Percentiles rank a stretch among this genome's conserved stretches.
phyloP scores from a whole-genome alignment of 30 jellyfish, hydroid and myxozoan species.

The Turritopsis rubra region DNA sequence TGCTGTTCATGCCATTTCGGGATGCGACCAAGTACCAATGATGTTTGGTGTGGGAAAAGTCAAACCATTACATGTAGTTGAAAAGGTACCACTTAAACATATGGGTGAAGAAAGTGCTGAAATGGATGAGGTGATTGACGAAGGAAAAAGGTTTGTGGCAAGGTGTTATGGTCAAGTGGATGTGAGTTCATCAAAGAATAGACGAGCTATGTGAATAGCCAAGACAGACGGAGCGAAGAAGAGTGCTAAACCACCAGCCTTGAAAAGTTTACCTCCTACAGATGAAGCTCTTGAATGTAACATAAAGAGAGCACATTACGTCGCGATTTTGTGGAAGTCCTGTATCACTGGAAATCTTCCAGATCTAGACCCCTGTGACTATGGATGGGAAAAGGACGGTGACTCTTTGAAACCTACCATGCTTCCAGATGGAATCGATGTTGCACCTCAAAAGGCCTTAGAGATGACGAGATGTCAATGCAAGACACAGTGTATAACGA shows the following conservation, averaged over 20 bases:
- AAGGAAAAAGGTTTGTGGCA: constrained; percentile 5
- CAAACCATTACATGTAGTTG: neutral
- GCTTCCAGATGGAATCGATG: neutral
- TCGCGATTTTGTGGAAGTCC: neutral
- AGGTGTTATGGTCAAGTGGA: neutral
- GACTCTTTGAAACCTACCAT: neutral
- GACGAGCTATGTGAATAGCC: neutral
- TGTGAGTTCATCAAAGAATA: neutral
- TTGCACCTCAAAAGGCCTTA: neutral
- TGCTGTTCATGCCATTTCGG: neutral
- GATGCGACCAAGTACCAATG: neutral
- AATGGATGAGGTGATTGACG: neutral
- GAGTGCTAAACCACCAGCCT: constrained; percentile 13
- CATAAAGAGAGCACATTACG: neutral
- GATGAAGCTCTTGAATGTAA: neutral
- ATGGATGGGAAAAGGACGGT: constrained; percentile 9
- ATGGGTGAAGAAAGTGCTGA: neutral
- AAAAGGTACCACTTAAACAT: neutral
- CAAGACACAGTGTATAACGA: neutral
- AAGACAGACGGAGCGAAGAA: constrained; percentile 9
- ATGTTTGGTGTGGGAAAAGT: neutral
- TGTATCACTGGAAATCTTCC: neutral
- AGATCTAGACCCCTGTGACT: neutral
- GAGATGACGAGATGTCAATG: neutral
- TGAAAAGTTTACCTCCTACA: neutral